phyloP scores from a whole-genome alignment of 2,113 vertebrate genomes.

The Triplophysa siluroides region DNA sequence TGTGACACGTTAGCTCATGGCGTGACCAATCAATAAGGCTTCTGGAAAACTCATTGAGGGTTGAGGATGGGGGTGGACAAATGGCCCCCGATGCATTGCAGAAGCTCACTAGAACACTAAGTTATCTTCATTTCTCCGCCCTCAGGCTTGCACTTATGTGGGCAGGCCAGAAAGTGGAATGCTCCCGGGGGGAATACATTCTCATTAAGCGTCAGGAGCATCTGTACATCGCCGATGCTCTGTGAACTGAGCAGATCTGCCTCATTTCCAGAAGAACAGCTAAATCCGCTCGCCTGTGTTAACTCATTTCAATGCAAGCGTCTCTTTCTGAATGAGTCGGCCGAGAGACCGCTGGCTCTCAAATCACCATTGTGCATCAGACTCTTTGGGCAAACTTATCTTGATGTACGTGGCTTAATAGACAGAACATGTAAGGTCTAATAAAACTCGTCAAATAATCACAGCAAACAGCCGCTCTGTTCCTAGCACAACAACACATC shows the following conservation, averaged over 20 bases:
- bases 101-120: conserved; percentile 57
- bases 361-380: not conserved
- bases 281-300: conserved; percentile 58
- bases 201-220: conserved; percentile 67
- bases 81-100: conserved; percentile 50
- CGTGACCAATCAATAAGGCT: conserved; percentile 48
- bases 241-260: conserved; percentile 52
- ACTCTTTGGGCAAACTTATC: not conserved
- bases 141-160: conserved; percentile 56
- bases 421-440: not conserved
- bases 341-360: conserved; percentile 38
- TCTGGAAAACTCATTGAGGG: conserved; percentile 37
- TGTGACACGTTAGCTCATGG: conserved; percentile 22
- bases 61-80: conserved; percentile 27
- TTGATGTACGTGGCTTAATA: not conserved
- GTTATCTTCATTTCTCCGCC: conserved; percentile 52
- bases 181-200: conserved; percentile 61
- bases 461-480: not conserved
- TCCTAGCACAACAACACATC: not conserved
- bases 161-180: conserved; percentile 55
- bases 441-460: not conserved
- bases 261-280: conserved; percentile 54
- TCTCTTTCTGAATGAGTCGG: conserved; percentile 41
- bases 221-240: conserved; percentile 55
- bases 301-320: conserved; percentile 49